Percentiles rank a stretch among this genome's conserved stretches.
Conservation (phyloP, 2,888 invertebrate species). For the Pristionchus entomophagus region DNA sequence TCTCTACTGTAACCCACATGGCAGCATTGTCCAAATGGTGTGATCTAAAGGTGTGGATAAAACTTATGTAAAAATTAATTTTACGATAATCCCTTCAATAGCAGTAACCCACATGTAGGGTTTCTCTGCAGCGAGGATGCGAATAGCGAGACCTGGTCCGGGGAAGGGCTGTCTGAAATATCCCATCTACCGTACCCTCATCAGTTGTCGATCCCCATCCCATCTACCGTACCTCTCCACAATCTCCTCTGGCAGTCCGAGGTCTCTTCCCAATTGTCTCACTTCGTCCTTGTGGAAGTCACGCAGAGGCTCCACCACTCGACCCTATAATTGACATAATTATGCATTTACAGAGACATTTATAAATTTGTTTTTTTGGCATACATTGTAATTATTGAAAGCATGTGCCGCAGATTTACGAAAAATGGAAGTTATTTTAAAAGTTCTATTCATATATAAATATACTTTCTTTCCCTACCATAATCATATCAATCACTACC, state of each 20-base stretch:
- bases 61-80: not conserved
- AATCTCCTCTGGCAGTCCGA: conserved; percentile 89
- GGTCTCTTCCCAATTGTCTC: conserved; percentile 88
- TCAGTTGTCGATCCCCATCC: not conserved
- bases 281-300: conserved; percentile 99
- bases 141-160: conserved; percentile 94
- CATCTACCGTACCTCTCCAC: conserved; percentile 81
- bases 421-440: too few relatives aligned
- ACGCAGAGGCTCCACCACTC: conserved; percentile 96
- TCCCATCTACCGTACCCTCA: not conserved
- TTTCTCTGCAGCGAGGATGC: conserved; percentile 95
- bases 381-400: too few relatives aligned
- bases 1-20: conserved; percentile 83
- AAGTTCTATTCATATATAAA: too few relatives aligned
- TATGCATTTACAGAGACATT: too few relatives aligned
- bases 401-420: too few relatives aligned
- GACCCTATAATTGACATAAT: conserved; percentile 80
- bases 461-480: too few relatives aligned
- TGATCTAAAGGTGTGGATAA: too few relatives aligned
- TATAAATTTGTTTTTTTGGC: too few relatives aligned
- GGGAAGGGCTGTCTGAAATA: conserved; percentile 91
- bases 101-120: conserved; percentile 87
- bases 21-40: too few relatives aligned
- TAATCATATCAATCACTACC: too few relatives aligned
- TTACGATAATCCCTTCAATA: not conserved